Percentiles rank a stretch among this genome's conserved stretches.
Evolutionary conservation across 2,797 vertebrate species (phyloP).

Genomic region (Podargus strigoides): DNA sequence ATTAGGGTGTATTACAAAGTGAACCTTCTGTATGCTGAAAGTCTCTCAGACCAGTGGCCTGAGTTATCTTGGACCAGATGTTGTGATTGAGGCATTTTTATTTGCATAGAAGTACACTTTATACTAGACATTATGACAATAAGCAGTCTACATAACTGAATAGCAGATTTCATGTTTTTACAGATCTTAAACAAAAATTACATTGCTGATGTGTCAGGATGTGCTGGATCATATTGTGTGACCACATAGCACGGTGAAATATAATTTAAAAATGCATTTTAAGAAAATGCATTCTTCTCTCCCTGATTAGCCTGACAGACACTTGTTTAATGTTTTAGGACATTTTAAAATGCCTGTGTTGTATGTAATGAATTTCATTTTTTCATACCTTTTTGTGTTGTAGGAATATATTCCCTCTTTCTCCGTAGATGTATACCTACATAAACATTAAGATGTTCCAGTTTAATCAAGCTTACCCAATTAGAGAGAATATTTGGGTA

Average conservation of each 20-base stretch:
- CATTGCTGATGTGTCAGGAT: accelerated
- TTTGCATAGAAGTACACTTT: neutral
- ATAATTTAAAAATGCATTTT: neutral
- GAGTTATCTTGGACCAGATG: neutral
- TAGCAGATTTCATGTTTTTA: neutral
- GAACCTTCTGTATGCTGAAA: neutral
- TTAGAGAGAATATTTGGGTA: neutral
- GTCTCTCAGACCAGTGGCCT: neutral
- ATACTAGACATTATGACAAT: neutral
- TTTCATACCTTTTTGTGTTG: neutral
- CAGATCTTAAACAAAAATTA: neutral
- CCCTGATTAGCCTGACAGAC: neutral
- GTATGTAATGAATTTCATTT: neutral
- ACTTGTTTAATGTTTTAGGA: neutral
- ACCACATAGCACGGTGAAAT: neutral
- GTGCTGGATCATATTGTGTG: neutral
- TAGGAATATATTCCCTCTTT: neutral
- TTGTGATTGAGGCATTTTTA: neutral
- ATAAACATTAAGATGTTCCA: neutral
- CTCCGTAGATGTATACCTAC: accelerated
- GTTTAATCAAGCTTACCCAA: neutral
- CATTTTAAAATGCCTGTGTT: neutral
- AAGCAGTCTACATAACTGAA: neutral
- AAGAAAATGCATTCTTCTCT: neutral
- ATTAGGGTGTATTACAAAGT: neutral